Conservation (phyloP, 1,140 invertebrate species). For the Aphelenchoides fujianensis region DNA sequence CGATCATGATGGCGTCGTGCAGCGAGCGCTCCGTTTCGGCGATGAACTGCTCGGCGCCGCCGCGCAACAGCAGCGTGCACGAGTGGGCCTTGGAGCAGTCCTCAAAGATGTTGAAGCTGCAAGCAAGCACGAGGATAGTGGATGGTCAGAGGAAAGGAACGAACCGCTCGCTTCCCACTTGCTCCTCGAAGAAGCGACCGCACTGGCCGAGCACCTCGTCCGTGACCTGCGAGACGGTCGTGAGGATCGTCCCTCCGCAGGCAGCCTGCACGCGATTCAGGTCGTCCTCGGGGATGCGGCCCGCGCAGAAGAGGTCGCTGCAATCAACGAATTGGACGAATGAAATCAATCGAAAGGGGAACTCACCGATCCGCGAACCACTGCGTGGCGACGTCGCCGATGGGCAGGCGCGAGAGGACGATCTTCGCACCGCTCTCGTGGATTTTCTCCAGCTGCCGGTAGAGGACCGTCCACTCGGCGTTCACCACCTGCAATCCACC, state of each 20-base stretch:
- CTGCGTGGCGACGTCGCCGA: constrained; percentile 98
- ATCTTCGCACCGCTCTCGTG: constrained; percentile 89
- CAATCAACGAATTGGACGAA: constrained; percentile 35
- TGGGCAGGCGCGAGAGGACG: constrained; percentile 93
- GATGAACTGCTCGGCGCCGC: constrained; percentile 96
- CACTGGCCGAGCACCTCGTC: constrained; percentile 79
- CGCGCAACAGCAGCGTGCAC: constrained; percentile 88
- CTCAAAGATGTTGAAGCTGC: constrained; percentile 75
- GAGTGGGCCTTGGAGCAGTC: constrained; percentile 90
- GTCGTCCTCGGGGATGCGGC: constrained; percentile 92
- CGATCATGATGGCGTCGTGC: constrained; percentile 99
- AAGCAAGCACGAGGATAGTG: constrained; percentile 33
- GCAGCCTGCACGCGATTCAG: constrained; percentile 84
- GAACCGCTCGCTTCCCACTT: constrained; percentile 84
- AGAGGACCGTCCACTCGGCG: constrained; percentile 97
- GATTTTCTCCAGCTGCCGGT: constrained; percentile 89
- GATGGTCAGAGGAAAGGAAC: constrained; percentile 7
- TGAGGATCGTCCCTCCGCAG: constrained; percentile 86
- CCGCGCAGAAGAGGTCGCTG: constrained; percentile 98
- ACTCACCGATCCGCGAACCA: constrained; percentile 88
- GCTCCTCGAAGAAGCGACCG: constrained; percentile 82
- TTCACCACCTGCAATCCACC: constrained; percentile 97
- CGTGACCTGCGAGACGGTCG: constrained; percentile 79
- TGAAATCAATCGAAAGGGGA: constrained; percentile 12
- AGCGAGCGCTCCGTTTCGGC: constrained; percentile 97